These are phyloP conservation scores for Fulmarus glacialis DNA, from an alignment of 2,113 vertebrate species.

Conservation along the genomic window DNA sequence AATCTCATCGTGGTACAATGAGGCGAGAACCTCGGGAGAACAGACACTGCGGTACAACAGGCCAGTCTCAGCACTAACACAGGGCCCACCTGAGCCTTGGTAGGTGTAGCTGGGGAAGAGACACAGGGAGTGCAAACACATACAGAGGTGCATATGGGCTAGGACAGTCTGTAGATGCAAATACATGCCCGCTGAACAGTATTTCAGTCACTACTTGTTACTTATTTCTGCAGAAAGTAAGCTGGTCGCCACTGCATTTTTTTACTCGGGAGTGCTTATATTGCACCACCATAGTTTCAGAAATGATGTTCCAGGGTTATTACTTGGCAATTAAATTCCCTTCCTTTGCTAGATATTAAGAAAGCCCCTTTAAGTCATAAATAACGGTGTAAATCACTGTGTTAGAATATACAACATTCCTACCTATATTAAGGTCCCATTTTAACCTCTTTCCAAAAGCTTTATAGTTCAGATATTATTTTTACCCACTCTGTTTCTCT, in stretches of 20 bases:
- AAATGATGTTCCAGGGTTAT: background rate
- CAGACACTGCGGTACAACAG: background rate
- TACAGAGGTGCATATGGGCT: background rate
- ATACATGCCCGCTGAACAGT: no score
- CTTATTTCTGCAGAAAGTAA: background rate
- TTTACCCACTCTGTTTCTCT: background rate
- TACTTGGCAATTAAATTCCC: background rate
- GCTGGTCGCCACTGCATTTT: accelerated
- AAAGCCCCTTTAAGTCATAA: background rate
- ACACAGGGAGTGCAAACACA: accelerated
- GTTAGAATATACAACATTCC: background rate
- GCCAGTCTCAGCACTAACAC: background rate
- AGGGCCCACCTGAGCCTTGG: background rate
- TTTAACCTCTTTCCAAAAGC: background rate
- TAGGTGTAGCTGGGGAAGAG: background rate
- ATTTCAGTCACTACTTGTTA: background rate
- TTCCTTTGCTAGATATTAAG: background rate
- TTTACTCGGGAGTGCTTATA: background rate
- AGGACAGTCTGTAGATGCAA: background rate
- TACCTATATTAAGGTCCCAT: background rate
- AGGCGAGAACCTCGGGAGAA: background rate
- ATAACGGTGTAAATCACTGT: background rate
- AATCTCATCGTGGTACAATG: background rate
- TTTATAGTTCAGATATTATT: background rate
- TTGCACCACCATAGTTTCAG: background rate